Evolutionary conservation across 2,113 vertebrate species (phyloP).

Genomic region (Pavo muticus): DNA sequence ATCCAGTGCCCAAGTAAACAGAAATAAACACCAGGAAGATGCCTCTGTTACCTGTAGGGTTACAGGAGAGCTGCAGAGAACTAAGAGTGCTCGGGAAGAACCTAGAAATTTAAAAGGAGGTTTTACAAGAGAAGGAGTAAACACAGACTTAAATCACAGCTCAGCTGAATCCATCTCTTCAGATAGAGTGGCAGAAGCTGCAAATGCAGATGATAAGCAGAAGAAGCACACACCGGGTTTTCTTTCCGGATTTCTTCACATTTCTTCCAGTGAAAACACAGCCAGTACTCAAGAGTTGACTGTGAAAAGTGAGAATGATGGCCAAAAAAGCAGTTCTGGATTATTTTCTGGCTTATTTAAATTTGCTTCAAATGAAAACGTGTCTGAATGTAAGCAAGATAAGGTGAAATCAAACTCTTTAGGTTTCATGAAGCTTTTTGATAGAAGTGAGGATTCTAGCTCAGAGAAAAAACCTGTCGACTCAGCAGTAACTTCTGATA

Average conservation of each 20-base stretch:
- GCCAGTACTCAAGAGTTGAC: slow-evolving; percentile 53
- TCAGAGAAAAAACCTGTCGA: not conserved
- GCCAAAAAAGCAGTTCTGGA: slow-evolving; percentile 55
- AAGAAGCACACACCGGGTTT: slow-evolving; percentile 69
- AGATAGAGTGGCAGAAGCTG: slow-evolving; percentile 6
- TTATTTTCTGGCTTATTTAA: slow-evolving; percentile 78
- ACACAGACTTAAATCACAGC: not conserved
- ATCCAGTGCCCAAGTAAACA: not conserved
- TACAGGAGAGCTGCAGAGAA: not conserved
- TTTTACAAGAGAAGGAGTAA: not conserved
- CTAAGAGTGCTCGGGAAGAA: not conserved
- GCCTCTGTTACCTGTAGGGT: not conserved
- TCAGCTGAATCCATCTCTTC: not conserved
- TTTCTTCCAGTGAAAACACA: slow-evolving; percentile 74
- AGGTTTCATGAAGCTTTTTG: slow-evolving; percentile 62
- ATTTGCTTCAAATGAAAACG: slow-evolving; percentile 70
- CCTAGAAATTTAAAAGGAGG: not conserved
- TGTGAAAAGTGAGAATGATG: slow-evolving; percentile 45
- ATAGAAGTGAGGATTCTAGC: slow-evolving; percentile 48
- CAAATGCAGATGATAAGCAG: not conserved
- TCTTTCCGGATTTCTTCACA: slow-evolving; percentile 79
- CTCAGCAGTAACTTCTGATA: slow-evolving; percentile 23
- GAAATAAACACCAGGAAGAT: not conserved
- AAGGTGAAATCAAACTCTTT: slow-evolving; percentile 52
- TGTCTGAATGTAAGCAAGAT: slow-evolving; percentile 65